Evolutionary conservation across 2,888 invertebrate genomes (phyloP), one percentile per base, ranked within the genome.

Genomic region (Phortica okadai): DNA sequence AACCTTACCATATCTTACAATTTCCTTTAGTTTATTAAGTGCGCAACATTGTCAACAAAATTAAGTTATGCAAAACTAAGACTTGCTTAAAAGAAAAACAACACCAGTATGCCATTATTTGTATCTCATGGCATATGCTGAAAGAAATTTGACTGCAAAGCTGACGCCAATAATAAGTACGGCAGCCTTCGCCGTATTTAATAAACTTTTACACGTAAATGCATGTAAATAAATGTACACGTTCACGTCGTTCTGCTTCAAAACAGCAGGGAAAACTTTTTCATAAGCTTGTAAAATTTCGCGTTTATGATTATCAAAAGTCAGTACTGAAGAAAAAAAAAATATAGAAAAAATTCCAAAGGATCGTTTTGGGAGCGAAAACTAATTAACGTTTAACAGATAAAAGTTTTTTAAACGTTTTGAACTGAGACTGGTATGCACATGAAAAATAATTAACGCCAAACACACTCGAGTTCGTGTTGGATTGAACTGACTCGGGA

Each of bases 171-270:
- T 59, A 41, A 16, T 56, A 69, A 16, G 14, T 64, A 21, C 56
- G 16, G 69, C 69, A 54, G 76, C 76, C 74, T 42, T 54, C 78
- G 72, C 54, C 50, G 78, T 83, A 82, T 90, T 90, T 90, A 90
- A 90, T 90, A 90, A 90, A 90, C 85, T 90, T 90, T 90, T 81
- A 90, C 90, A 87, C 90, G 90, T 90, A 89, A 83, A 81, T 77
- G 67, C 21, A 21, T 21, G 21, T 21, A 21, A 0, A 21, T 21
- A 21, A 0, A 21, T 21, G 21, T 21, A n/a, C 16, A 16, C 78
- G 88, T 88, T 87, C 89, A 88, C 88, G 88, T 85, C 85, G 83
- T 69, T 89, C 89, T 89, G 89, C 80, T 83, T 83, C 78, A 78
- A 59, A 66, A 54, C 70, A 75, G 50, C 69, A 50, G 74, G 74